phyloP scores from a whole-genome alignment of 2,797 vertebrate genomes.

The Coluber constrictor region DNA sequence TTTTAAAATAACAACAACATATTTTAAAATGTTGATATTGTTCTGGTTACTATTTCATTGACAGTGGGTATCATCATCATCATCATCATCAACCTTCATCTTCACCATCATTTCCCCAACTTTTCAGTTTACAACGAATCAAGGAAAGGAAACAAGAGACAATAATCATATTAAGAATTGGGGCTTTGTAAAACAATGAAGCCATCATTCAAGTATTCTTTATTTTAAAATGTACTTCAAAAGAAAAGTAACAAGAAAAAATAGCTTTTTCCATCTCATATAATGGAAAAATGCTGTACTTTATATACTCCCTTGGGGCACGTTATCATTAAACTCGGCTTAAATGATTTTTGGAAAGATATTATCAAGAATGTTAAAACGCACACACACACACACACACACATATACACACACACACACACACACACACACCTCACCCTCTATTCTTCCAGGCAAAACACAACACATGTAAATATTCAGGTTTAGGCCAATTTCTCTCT shows the following conservation, averaged over 20 bases:
- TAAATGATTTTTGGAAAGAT: background rate
- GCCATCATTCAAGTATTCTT: background rate
- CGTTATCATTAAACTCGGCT: background rate
- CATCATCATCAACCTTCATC: background rate
- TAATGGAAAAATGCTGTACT: background rate
- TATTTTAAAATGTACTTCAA: background rate
- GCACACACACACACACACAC: too few relatives aligned
- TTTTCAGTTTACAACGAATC: background rate
- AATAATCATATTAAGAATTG: background rate
- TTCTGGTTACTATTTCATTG: background rate
- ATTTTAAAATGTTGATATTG: background rate
- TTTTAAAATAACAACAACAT: background rate
- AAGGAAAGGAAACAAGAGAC: background rate
- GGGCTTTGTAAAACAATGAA: background rate
- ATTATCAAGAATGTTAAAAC: background rate
- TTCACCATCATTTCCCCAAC: background rate
- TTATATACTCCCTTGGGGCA: background rate
- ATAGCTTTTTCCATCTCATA: background rate
- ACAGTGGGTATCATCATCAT: too few relatives aligned
- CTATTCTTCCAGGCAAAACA: background rate
- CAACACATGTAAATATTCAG: background rate
- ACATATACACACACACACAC: too few relatives aligned
- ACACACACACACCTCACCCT: background rate
- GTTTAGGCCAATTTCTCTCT: background rate
- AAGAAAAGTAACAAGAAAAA: background rate